Evolutionary conservation across 2,888 invertebrate genomes (phyloP), one percentile per base, ranked within the genome.

Genomic region (Meghimatium bilineatum): DNA sequence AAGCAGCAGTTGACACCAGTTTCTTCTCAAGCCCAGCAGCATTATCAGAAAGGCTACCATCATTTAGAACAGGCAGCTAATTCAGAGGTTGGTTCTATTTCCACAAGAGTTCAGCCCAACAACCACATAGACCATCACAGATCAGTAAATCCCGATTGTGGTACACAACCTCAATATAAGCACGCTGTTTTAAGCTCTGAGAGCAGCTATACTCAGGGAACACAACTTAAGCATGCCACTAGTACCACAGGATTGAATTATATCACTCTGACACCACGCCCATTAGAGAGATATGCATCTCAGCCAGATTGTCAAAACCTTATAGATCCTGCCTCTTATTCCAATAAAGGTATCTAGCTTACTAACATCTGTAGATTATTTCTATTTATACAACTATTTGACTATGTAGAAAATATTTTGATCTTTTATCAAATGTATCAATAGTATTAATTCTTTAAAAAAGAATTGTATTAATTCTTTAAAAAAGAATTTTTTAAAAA

Each of bases 231-330:
- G 71, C 85, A 83, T 63, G 78, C 84, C 17, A 66, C 75, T 49
- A 84, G 84, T 32, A 83, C 67, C 52, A 80, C 83, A 66, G 83
- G 74, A 32, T 38, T 83, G 60, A 75, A 84, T 44, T 52, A 63
- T 38, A 38, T 84, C 32, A 36, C 81, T 44, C 29, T 71, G n/a
- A 69, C 36, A 12, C 49, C 80, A 17, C 82, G 81, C 23, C 86
- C 86, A n/a, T 78, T 88, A 69, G 87, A 87, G 80, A 81, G 87
- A 67, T 83, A 84, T 71, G 75, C 87, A 63, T 87, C 86, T 44
- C 87, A 87, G 60, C 87, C 87, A 26, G 88, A 87, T 82, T 86
- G 86, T 83, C 87, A 87, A 85, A 85, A 86, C 84, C 85, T 87
- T 63, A 84, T 71, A 72, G 82, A 82, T 36, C 34, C 67, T 82